phyloP scores from a whole-genome alignment of 2,113 vertebrate genomes.

The Hassar affinis region DNA sequence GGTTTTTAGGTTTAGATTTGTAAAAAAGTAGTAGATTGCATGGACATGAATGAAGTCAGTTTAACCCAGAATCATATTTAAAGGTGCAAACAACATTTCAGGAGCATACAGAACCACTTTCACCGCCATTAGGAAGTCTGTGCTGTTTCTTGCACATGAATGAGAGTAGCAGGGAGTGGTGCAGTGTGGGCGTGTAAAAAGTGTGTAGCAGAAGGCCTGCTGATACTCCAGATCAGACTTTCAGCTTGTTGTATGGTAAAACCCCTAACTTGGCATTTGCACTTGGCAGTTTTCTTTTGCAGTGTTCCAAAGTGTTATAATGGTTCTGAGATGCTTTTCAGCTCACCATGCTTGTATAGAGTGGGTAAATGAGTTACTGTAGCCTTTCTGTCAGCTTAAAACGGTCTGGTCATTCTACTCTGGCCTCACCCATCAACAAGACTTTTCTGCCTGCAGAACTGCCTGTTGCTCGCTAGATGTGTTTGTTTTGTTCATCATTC shows the following conservation, averaged over 20 bases:
- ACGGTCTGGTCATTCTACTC: neutral
- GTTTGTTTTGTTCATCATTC: no score
- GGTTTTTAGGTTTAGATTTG: no score
- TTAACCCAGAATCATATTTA: neutral
- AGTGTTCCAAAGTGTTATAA: neutral
- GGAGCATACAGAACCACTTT: neutral
- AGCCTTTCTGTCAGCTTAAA: neutral
- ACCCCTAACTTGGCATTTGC: neutral
- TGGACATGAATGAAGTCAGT: neutral
- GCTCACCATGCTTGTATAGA: neutral
- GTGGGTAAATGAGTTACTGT: neutral
- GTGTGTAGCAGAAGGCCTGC: neutral
- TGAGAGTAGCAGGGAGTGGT: slow-evolving; percentile 23
- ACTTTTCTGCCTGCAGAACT: neutral
- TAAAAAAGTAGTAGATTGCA: no score
- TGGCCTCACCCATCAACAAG: neutral
- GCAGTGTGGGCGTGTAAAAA: neutral
- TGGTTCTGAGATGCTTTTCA: neutral
- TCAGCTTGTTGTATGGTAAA: neutral
- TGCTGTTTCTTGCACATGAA: slow-evolving; percentile 11
- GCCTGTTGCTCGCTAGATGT: neutral
- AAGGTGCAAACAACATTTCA: neutral
- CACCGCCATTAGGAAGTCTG: neutral
- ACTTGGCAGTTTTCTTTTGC: neutral
- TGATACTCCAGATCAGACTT: neutral